A percentile compares a stretch with the other conserved stretches of the same genome.
These are phyloP conservation scores for Dasyurus viverrinus DNA, from an alignment of 2,113 vertebrate species.

Conservation along the genomic window DNA sequence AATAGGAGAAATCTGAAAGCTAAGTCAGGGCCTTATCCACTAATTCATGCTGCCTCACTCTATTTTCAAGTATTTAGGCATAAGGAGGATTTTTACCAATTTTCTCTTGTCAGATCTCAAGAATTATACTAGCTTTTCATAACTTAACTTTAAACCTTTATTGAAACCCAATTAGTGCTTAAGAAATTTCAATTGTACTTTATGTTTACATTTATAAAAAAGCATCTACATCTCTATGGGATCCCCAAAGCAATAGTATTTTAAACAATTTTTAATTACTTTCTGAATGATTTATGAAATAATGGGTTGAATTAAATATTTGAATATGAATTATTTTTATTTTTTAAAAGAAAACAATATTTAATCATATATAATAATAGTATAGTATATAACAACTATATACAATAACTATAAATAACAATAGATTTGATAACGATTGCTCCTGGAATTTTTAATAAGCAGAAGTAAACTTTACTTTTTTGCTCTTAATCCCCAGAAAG, in stretches of 20 bases:
- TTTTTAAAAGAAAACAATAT: slow-evolving; percentile 34
- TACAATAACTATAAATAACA: neutral
- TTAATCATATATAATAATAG: neutral
- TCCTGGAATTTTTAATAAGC: slow-evolving; percentile 33
- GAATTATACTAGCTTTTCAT: slow-evolving; percentile 13
- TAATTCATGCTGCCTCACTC: neutral
- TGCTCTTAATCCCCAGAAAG: slow-evolving; percentile 53
- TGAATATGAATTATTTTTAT: slow-evolving; percentile 30
- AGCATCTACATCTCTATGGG: neutral
- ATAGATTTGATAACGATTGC: neutral
- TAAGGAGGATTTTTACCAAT: neutral
- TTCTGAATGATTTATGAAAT: slow-evolving; percentile 34
- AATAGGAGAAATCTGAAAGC: neutral
- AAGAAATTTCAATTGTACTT: neutral
- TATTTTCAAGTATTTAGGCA: neutral
- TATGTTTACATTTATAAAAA: neutral
- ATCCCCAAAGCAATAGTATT: neutral
- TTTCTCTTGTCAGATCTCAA: neutral
- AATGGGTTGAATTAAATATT: slow-evolving; percentile 9
- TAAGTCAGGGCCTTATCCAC: neutral
- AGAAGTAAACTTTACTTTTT: slow-evolving; percentile 44
- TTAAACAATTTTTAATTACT: slow-evolving; percentile 17
- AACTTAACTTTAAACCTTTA: neutral
- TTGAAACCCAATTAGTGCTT: neutral
- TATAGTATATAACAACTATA: neutral